phyloP scores from a whole-genome alignment of 2,113 vertebrate genomes.

The Raja brachyura region DNA sequence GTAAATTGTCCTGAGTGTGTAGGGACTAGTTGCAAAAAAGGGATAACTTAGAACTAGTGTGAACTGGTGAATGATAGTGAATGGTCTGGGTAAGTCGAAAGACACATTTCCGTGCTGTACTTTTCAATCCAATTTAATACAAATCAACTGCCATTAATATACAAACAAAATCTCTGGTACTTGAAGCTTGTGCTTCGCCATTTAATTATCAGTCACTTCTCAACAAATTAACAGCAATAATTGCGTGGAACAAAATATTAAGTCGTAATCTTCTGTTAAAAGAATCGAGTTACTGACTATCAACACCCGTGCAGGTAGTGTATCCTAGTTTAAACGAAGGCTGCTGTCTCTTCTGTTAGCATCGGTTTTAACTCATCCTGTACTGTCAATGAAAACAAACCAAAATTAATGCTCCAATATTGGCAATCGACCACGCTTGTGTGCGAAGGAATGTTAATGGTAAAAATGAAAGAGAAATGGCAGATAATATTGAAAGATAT shows the following conservation, averaged over 20 bases:
- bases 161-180: neutral
- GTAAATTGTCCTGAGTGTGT: too few relatives aligned
- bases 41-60: too few relatives aligned
- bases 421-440: neutral
- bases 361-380: neutral
- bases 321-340: neutral
- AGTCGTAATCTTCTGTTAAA: neutral
- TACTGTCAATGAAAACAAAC: neutral
- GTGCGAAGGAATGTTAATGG: neutral
- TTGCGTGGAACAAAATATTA: neutral
- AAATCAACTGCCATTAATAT: neutral
- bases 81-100: too few relatives aligned
- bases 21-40: too few relatives aligned
- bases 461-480: neutral
- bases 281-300: neutral
- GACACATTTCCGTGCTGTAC: too few relatives aligned
- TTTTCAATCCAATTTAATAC: too few relatives aligned
- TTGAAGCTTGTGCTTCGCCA: neutral
- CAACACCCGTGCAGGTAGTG: neutral
- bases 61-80: too few relatives aligned
- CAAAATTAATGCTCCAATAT: neutral
- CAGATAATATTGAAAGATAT: neutral
- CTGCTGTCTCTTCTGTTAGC: neutral
- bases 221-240: neutral
- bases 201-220: neutral